Evolutionary conservation across 2,888 invertebrate genomes (phyloP).

Genomic region (Dryadula phaetusa): DNA sequence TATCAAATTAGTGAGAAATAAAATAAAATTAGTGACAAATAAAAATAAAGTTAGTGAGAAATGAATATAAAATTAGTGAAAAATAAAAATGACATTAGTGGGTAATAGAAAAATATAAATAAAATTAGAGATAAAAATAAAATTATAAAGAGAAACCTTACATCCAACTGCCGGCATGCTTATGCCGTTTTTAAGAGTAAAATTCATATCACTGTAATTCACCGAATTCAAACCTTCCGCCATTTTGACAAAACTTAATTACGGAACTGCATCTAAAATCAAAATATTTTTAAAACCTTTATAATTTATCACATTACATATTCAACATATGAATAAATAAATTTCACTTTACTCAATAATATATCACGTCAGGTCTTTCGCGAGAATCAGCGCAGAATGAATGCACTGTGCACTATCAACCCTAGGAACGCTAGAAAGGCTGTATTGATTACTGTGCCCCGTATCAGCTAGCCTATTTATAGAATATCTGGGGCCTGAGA

Average conservation of each 20-base stretch:
- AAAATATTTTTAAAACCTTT: background rate
- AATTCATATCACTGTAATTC: conserved; percentile 41
- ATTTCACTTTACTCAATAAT: background rate
- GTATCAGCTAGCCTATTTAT: conserved; percentile 32
- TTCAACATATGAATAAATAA: background rate
- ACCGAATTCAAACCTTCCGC: background rate
- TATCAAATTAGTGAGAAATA: too few species aligned
- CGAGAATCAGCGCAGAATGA: conserved; percentile 14
- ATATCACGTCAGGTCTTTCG: conserved; percentile 16
- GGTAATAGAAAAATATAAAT: too few species aligned
- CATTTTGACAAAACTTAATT: conserved; percentile 24
- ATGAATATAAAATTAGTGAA: too few species aligned
- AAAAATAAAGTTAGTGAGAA: too few species aligned
- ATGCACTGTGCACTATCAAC: conserved; percentile 18
- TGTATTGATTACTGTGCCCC: conserved; percentile 35
- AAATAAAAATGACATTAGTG: too few species aligned
- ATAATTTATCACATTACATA: background rate
- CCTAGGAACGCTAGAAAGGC: conserved; percentile 34
- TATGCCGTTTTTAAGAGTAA: conserved; percentile 56
- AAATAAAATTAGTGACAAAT: too few species aligned
- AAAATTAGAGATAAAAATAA: too few species aligned
- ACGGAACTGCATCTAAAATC: conserved; percentile 9
- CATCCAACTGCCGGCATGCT: conserved; percentile 65
- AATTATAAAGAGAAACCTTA: too few species aligned
- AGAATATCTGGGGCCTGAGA: conserved; percentile 21